Evolutionary conservation across 2,888 invertebrate genomes (phyloP).

Genomic region (Mechanitis mazaeus): DNA sequence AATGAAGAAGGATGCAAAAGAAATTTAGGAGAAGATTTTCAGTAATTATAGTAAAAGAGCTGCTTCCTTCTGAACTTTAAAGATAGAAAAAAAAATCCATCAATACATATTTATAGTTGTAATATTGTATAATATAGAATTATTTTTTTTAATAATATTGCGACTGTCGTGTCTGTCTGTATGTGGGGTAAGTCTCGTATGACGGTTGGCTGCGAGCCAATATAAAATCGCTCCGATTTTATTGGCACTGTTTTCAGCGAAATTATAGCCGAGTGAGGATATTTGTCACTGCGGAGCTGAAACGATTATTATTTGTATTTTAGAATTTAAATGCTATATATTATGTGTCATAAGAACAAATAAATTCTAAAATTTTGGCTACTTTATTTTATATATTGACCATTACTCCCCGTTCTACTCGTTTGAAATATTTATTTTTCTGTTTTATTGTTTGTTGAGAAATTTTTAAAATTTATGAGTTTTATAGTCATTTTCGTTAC

Average conservation of each 20-base stretch:
- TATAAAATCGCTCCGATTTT: constrained; percentile 50
- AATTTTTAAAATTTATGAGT: neutral
- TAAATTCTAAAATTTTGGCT: neutral
- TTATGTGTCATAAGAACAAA: neutral
- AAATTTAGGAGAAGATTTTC: too few relatives aligned
- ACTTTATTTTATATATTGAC: neutral
- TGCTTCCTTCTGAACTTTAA: too few relatives aligned
- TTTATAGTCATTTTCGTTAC: neutral
- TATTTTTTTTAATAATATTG: too few relatives aligned
- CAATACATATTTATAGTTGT: neutral
- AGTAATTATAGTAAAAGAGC: too few relatives aligned
- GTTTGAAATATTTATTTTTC: neutral
- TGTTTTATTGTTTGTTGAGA: neutral
- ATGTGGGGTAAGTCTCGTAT: constrained; percentile 28
- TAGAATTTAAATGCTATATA: constrained; percentile 14
- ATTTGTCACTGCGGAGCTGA: constrained; percentile 29
- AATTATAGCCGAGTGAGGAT: constrained; percentile 42
- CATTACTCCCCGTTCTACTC: neutral
- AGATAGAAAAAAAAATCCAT: too few relatives aligned
- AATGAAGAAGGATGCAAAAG: too few relatives aligned
- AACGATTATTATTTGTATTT: constrained; percentile 27
- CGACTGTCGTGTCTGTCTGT: constrained; percentile 15
- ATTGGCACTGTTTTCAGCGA: constrained; percentile 53
- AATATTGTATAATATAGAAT: too few relatives aligned
- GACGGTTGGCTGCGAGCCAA: constrained; percentile 47